phyloP scores from a whole-genome alignment of 2,888 invertebrate genomes.

The Pandemis corylana region DNA sequence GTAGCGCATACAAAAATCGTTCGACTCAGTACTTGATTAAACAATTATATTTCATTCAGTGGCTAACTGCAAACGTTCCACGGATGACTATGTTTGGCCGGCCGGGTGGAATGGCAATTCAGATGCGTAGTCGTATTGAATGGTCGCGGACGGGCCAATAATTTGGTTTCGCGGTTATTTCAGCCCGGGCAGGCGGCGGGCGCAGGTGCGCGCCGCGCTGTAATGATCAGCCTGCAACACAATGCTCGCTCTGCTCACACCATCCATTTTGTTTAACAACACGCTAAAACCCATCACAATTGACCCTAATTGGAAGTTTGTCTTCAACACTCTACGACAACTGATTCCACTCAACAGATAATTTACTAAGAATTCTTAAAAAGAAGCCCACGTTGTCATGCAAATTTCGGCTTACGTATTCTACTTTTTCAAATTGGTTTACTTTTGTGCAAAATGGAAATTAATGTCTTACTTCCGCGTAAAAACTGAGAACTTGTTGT shows the following conservation, averaged over 20 bases:
- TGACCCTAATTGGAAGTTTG: slow-evolving; percentile 35
- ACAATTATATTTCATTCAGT: slow-evolving; percentile 62
- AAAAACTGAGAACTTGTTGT: slow-evolving; percentile 66
- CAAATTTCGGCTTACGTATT: slow-evolving; percentile 74
- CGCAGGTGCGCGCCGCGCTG: slow-evolving; percentile 70
- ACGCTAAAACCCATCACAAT: slow-evolving; percentile 35
- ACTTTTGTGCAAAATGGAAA: slow-evolving; percentile 74
- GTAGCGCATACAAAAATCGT: slow-evolving; percentile 9
- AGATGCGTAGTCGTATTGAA: slow-evolving; percentile 68
- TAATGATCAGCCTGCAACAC: slow-evolving; percentile 70
- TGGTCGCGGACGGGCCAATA: slow-evolving; percentile 70
- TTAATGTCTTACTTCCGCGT: slow-evolving; percentile 72
- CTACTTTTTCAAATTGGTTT: slow-evolving; percentile 72
- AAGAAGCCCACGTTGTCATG: slow-evolving; percentile 67
- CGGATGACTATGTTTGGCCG: slow-evolving; percentile 60
- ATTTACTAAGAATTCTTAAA: slow-evolving; percentile 58
- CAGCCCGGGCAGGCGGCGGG: slow-evolving; percentile 68
- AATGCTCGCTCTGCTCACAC: slow-evolving; percentile 46
- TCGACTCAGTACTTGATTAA: slow-evolving; percentile 47
- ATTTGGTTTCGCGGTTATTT: slow-evolving; percentile 82
- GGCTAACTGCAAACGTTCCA: slow-evolving; percentile 43
- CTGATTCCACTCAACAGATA: slow-evolving; percentile 47
- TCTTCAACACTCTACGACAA: slow-evolving; percentile 35
- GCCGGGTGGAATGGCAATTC: slow-evolving; percentile 63
- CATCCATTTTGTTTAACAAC: slow-evolving; percentile 31